These are phyloP conservation scores for Cremastinae sp. DNA, from an alignment of 2,888 invertebrate species.

Conservation along the genomic window DNA sequence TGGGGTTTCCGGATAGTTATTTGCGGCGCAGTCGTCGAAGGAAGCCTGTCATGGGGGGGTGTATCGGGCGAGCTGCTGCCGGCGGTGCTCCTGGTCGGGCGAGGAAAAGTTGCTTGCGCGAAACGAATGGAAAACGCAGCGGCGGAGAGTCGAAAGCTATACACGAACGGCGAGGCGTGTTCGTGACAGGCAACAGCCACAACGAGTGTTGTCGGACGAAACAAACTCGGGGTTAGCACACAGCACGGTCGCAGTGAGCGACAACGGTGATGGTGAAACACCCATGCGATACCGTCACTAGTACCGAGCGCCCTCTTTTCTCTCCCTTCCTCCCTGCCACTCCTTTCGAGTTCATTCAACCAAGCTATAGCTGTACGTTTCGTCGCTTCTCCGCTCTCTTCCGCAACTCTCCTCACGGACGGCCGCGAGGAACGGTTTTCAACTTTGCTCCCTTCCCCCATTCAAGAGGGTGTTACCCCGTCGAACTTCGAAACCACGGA, in stretches of 20 bases:
- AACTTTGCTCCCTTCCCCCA: conserved; percentile 49
- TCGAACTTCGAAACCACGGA: conserved; percentile 53
- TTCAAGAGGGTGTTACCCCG: conserved; percentile 39
- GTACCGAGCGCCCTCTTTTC: conserved; percentile 5
- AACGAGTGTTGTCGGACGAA: conserved; percentile 63
- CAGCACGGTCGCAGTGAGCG: conserved; percentile 22
- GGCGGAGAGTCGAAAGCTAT: conserved; percentile 26
- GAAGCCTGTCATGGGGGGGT: conserved; percentile 64
- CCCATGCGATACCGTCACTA: conserved; percentile 20
- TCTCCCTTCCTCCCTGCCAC: conserved; percentile 6
- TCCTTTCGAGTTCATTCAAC: conserved; percentile 10
- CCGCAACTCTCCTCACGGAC: conserved; percentile 19
- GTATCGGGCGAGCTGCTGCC: conserved; percentile 32
- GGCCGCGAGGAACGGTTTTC: conserved; percentile 43
- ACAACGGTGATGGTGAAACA: conserved; percentile 51
- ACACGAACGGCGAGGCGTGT: conserved; percentile 61
- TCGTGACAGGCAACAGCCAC: conserved; percentile 71
- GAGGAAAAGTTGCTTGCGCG: too few relatives aligned
- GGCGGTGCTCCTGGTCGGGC: not conserved
- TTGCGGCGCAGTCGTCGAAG: conserved; percentile 67
- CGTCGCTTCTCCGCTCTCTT: conserved; percentile 22
- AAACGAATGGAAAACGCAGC: conserved; percentile 21
- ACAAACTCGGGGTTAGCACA: conserved; percentile 44
- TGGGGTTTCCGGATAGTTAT: conserved; percentile 56
- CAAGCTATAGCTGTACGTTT: conserved; percentile 34